These are phyloP conservation scores for Podarcis raffonei DNA, from an alignment of 2,113 vertebrate genomes.

Conservation along the genomic window DNA sequence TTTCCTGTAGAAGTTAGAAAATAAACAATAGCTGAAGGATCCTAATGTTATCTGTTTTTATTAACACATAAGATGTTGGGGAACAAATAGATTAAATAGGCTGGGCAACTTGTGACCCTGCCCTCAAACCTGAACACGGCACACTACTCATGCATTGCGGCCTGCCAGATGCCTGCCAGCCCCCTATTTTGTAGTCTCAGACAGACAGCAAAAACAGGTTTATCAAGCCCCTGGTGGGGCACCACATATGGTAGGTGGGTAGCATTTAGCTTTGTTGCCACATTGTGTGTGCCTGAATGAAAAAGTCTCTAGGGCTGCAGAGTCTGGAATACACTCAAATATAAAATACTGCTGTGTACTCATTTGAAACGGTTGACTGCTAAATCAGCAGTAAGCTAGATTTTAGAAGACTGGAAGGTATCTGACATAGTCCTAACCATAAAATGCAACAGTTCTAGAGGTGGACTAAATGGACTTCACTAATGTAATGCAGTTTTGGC, in stretches of 20 bases:
- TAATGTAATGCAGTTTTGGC: background rate
- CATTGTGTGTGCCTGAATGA: background rate
- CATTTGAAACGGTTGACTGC: background rate
- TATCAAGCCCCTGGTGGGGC: background rate
- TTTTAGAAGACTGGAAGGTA: background rate
- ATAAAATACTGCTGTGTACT: background rate
- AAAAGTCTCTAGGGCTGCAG: background rate
- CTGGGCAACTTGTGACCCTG: background rate
- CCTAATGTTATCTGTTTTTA: slow-evolving; percentile 3
- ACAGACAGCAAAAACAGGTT: background rate
- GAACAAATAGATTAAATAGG: background rate
- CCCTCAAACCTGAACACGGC: background rate
- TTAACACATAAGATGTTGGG: background rate
- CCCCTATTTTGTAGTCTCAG: background rate
- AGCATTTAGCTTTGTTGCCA: background rate
- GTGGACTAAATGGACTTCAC: background rate
- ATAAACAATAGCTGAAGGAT: slow-evolving; percentile 5
- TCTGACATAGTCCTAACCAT: background rate
- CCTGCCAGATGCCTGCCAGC: background rate
- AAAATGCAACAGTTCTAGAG: background rate
- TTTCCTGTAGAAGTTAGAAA: slow-evolving; percentile 1
- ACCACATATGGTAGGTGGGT: background rate
- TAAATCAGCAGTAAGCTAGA: background rate
- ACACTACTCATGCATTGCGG: background rate
- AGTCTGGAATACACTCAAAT: background rate